phyloP scores from a whole-genome alignment of 2,113 vertebrate species.

The Melospiza melodia region DNA sequence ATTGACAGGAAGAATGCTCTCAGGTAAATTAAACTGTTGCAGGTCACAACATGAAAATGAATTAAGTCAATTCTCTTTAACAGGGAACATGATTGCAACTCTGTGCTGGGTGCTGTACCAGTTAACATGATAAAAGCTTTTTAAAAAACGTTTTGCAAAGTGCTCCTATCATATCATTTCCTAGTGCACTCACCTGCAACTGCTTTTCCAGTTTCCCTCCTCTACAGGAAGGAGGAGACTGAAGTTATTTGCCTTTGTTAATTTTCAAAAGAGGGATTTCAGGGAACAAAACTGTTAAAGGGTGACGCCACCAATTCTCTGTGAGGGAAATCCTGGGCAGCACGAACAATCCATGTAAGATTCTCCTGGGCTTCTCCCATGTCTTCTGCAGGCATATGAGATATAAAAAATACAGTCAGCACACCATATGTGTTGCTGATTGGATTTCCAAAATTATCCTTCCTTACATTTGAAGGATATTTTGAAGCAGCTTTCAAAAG shows the following conservation, averaged over 20 bases:
- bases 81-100: neutral
- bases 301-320: neutral
- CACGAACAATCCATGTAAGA: neutral
- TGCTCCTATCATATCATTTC: neutral
- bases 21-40: slow-evolving; percentile 32
- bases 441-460: neutral
- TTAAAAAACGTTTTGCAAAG: neutral
- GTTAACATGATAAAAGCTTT: neutral
- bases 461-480: neutral
- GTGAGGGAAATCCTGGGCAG: neutral
- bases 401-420: neutral
- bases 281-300: neutral
- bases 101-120: neutral
- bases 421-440: neutral
- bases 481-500: neutral
- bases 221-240: neutral
- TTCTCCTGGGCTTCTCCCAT: neutral
- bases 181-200: neutral
- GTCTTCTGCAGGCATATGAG: neutral
- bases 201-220: neutral
- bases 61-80: slow-evolving; percentile 39
- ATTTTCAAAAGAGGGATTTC: neutral
- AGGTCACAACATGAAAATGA: slow-evolving; percentile 35
- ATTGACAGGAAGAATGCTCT: slow-evolving; percentile 1
- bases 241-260: neutral